Conservation (phyloP, 1,140 invertebrate genomes). For the Trigoniulus corallinus region DNA sequence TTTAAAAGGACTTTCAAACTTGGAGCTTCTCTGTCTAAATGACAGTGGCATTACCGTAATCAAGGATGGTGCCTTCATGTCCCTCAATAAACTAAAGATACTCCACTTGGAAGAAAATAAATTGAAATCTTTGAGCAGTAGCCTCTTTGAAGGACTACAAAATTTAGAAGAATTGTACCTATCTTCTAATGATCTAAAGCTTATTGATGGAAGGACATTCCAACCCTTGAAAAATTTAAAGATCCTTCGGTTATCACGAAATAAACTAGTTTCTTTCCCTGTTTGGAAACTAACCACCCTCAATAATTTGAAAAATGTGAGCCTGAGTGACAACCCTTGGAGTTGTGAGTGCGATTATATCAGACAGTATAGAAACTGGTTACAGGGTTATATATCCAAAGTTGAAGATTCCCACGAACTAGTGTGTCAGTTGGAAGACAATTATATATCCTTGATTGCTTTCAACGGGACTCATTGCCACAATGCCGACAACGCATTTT, state of each 20-base stretch:
- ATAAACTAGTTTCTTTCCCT: not conserved
- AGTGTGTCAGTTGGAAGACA: not conserved
- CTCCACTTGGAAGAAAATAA: not conserved
- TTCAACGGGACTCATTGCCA: not conserved
- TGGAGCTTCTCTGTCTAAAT: not conserved
- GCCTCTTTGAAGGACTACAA: not conserved
- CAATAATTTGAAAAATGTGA: not conserved
- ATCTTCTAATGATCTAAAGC: not conserved
- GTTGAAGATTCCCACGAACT: not conserved
- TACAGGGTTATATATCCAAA: not conserved
- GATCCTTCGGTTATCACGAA: not conserved
- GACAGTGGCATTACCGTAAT: not conserved
- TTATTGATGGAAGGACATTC: not conserved
- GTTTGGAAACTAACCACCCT: not conserved
- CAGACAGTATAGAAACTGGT: not conserved
- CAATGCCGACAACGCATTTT: not conserved
- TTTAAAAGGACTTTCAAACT: not conserved
- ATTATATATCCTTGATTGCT: not conserved
- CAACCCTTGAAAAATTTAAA: not conserved
- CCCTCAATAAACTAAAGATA: not conserved
- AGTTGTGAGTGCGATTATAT: constrained; percentile 1
- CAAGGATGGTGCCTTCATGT: not conserved
- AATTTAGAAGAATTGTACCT: not conserved
- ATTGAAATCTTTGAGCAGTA: not conserved
- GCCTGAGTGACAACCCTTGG: not conserved